A percentile compares a stretch with the other conserved stretches of the same genome.
phyloP scores from a whole-genome alignment of 2,888 invertebrate genomes.

The Aleiodes testaceus region DNA sequence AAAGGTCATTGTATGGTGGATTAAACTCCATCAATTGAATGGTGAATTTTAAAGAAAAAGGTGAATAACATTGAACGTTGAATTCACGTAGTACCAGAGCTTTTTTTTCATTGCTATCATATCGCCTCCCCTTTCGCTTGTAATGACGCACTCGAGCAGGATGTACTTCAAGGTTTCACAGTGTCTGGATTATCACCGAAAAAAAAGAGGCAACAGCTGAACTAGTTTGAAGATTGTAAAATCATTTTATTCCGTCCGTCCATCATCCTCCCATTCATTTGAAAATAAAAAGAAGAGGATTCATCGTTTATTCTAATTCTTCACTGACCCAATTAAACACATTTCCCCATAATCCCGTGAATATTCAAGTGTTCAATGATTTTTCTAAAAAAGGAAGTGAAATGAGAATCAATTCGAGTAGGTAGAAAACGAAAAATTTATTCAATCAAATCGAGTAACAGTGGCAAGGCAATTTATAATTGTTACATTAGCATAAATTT shows the following conservation, averaged over 20 bases:
- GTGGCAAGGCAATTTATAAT: conserved; percentile 42
- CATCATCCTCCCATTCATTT: conserved; percentile 2
- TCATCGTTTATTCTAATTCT: too few species aligned
- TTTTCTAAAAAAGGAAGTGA: conserved; percentile 6
- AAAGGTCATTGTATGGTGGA: conserved; percentile 18
- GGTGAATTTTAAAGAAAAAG: background rate
- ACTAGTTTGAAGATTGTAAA: conserved; percentile 33
- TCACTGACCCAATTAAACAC: background rate
- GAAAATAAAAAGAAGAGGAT: background rate
- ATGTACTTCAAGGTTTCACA: conserved; percentile 42
- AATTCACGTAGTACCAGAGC: conserved; percentile 1
- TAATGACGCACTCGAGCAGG: conserved; percentile 35
- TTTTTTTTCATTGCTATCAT: conserved; percentile 11
- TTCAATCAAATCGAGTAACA: conserved; percentile 13
- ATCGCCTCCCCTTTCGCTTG: conserved; percentile 14
- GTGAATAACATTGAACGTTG: conserved; percentile 15
- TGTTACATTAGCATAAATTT: conserved; percentile 28
- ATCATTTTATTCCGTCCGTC: conserved; percentile 2
- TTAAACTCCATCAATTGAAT: background rate
- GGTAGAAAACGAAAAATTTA: conserved; percentile 36
- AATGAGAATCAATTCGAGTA: conserved; percentile 1
- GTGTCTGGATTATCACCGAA: conserved; percentile 18
- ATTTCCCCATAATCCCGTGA: too few species aligned
- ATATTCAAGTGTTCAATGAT: background rate
- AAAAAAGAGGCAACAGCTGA: conserved; percentile 19